These are phyloP conservation scores for Miniopterus natalensis DNA, from an alignment of 2,113 vertebrate species.

Conservation along the genomic window DNA sequence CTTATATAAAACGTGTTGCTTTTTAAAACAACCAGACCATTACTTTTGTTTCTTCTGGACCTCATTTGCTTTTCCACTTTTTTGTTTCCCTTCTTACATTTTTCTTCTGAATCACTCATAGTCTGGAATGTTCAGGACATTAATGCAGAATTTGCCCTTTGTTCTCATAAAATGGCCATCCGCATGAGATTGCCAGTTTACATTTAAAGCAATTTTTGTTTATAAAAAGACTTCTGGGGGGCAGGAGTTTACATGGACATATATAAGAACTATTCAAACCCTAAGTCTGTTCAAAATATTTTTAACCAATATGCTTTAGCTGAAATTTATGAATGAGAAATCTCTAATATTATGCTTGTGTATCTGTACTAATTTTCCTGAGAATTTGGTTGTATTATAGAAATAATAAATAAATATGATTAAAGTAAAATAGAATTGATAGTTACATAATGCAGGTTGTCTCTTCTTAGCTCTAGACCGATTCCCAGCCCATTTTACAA, in stretches of 20 bases:
- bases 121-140: not conserved
- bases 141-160: not conserved
- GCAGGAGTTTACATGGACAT: not conserved
- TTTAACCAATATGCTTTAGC: not conserved
- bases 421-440: not conserved
- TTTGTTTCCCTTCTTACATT: not conserved
- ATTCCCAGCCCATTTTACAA: not conserved
- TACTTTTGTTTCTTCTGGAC: not conserved
- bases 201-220: not conserved
- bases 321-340: not conserved
- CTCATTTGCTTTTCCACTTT: not conserved
- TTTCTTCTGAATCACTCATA: not conserved
- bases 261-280: not conserved
- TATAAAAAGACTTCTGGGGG: not conserved
- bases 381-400: not conserved
- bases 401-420: not conserved
- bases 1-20: not conserved
- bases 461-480: not conserved
- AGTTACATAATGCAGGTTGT: not conserved
- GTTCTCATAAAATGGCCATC: not conserved
- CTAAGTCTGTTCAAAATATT: not conserved
- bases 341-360: not conserved
- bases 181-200: not conserved
- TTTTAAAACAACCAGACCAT: not conserved
- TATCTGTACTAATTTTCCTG: not conserved